phyloP scores from a whole-genome alignment of 2,797 vertebrate genomes.

The Typhlichthys subterraneus region DNA sequence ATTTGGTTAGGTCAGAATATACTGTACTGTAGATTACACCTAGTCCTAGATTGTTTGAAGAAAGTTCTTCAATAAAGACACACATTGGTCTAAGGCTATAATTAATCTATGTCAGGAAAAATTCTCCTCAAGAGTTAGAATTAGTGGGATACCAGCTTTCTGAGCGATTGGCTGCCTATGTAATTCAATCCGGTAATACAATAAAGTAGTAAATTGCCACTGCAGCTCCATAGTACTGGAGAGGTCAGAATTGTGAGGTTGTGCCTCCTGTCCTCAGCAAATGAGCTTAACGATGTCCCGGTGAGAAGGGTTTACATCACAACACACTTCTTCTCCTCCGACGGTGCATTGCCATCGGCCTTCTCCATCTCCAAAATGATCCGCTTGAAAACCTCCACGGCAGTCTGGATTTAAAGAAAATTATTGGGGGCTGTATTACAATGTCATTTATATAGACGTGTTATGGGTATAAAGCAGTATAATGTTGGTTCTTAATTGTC shows the following conservation, averaged over 20 bases:
- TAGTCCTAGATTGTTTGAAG: constrained; percentile 29
- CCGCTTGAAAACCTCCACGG: constrained; percentile 84
- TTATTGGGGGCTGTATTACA: constrained; percentile 5
- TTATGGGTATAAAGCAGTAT: too few relatives aligned
- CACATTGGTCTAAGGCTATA: constrained; percentile 35
- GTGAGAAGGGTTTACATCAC: constrained; percentile 75
- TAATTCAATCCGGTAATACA: constrained; percentile 56
- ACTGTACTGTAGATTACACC: constrained; percentile 35
- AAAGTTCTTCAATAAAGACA: constrained; percentile 26
- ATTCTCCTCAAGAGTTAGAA: constrained; percentile 38
- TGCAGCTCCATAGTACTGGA: constrained; percentile 56
- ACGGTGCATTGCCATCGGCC: constrained; percentile 78
- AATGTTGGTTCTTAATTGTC: too few relatives aligned
- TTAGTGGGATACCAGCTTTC: constrained; percentile 39
- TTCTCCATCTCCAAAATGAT: constrained; percentile 88
- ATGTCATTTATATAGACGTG: not conserved
- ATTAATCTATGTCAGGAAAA: constrained; percentile 36
- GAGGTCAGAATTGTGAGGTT: constrained; percentile 68
- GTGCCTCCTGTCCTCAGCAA: constrained; percentile 74
- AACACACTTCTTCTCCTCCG: constrained; percentile 78
- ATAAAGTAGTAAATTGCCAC: constrained; percentile 46
- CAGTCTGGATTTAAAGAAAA: constrained; percentile 67
- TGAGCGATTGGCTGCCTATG: constrained; percentile 38
- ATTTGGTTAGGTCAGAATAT: constrained; percentile 34
- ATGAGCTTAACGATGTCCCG: constrained; percentile 63